Conservation (phyloP, 2,797 vertebrate genomes). For the Gambusia yucatana region DNA sequence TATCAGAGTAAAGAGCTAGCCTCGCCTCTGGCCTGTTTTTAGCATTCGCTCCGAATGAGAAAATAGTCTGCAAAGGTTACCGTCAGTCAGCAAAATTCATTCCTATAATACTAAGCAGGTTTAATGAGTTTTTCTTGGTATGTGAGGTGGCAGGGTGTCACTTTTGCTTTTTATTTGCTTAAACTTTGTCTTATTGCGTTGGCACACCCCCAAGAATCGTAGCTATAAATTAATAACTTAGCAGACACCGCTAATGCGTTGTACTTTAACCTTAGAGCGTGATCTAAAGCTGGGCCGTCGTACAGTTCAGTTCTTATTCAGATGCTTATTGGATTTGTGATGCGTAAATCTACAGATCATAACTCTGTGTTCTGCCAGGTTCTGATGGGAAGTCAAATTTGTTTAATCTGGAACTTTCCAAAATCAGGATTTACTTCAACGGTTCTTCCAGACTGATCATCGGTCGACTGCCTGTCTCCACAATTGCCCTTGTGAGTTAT, state of each 20-base stretch:
- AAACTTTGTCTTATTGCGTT: background rate
- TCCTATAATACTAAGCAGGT: constrained; percentile 32
- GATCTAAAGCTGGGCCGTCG: background rate
- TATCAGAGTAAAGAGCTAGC: constrained; percentile 57
- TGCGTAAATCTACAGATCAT: background rate
- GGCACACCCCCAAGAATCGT: background rate
- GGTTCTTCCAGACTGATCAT: background rate
- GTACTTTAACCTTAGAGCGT: background rate
- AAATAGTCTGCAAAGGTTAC: constrained; percentile 63
- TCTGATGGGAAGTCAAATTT: background rate
- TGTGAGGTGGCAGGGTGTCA: background rate
- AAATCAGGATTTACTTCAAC: background rate
- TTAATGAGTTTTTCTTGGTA: constrained; percentile 4
- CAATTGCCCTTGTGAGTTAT: background rate
- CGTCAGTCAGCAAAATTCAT: constrained; percentile 29
- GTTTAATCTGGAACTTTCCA: background rate
- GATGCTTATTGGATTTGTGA: background rate
- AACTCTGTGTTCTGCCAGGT: background rate
- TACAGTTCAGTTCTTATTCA: background rate
- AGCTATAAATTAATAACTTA: background rate
- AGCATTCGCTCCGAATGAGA: constrained; percentile 42
- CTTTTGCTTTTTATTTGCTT: constrained; percentile 1
- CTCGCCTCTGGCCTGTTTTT: constrained; percentile 38
- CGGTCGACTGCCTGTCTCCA: background rate
- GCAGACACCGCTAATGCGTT: background rate